Percentiles rank a stretch among this genome's conserved stretches.
Conservation (phyloP, 2,797 vertebrate genomes). For the Neosilurus mollespiculum region DNA sequence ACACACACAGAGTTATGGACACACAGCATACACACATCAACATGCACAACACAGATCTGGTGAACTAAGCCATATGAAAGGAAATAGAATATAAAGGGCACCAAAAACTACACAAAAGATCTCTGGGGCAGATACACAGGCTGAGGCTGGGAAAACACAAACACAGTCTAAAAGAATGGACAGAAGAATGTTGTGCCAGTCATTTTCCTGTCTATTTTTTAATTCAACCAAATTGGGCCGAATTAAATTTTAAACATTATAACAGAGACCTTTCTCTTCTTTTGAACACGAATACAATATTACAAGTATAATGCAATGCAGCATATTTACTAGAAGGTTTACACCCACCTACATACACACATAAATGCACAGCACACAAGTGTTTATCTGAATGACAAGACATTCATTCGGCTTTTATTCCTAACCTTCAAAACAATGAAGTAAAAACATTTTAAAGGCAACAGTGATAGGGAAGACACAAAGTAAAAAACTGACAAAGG, state of each 20-base stretch:
- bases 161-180: conserved; percentile 47
- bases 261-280: neutral
- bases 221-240: conserved; percentile 19
- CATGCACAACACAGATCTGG: conserved; percentile 53
- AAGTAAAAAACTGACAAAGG: conserved; percentile 60
- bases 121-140: conserved; percentile 60
- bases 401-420: conserved; percentile 59
- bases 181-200: conserved; percentile 53
- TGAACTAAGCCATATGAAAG: conserved; percentile 76
- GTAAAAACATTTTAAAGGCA: conserved; percentile 58
- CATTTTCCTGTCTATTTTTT: neutral
- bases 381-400: conserved; percentile 39
- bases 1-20: conserved; percentile 60
- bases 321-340: neutral
- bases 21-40: conserved; percentile 50
- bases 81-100: conserved; percentile 68
- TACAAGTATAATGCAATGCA: neutral
- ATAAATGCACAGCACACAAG: conserved; percentile 11
- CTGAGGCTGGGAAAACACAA: conserved; percentile 60
- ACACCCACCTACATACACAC: neutral
- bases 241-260: conserved; percentile 11
- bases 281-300: neutral
- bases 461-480: conserved; percentile 56
- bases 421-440: conserved; percentile 67
- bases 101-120: conserved; percentile 63